Conservation (phyloP, 2,888 invertebrate species). For the Onchidella celtica region DNA sequence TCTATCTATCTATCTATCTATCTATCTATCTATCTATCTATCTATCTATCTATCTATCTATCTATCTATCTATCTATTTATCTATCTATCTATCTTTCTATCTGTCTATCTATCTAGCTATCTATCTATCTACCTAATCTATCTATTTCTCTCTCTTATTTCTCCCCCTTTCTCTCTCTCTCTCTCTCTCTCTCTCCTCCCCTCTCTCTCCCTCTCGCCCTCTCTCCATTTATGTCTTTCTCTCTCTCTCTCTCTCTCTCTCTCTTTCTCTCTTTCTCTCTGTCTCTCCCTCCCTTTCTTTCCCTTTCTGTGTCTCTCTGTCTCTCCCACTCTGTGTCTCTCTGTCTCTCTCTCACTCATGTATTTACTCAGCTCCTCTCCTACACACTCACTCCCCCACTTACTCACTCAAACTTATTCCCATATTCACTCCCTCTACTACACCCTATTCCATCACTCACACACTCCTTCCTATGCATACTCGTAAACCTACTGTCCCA, state of each 20-base stretch:
- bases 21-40: background rate
- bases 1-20: background rate
- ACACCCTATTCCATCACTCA: background rate
- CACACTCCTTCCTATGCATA: background rate
- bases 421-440: background rate
- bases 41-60: background rate
- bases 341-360: background rate
- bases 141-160: background rate
- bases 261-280: background rate
- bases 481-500: background rate
- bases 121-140: background rate
- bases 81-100: no score
- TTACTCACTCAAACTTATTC: background rate
- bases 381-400: conserved; percentile 5
- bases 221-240: background rate
- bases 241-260: background rate
- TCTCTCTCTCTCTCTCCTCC: background rate
- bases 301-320: background rate
- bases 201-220: background rate
- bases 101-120: background rate
- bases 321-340: background rate
- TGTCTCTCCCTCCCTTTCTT: background rate
- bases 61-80: background rate
- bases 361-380: background rate
- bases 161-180: background rate